Conservation (phyloP, 1,140 invertebrate species). For the Dolichoris vasculosae region DNA sequence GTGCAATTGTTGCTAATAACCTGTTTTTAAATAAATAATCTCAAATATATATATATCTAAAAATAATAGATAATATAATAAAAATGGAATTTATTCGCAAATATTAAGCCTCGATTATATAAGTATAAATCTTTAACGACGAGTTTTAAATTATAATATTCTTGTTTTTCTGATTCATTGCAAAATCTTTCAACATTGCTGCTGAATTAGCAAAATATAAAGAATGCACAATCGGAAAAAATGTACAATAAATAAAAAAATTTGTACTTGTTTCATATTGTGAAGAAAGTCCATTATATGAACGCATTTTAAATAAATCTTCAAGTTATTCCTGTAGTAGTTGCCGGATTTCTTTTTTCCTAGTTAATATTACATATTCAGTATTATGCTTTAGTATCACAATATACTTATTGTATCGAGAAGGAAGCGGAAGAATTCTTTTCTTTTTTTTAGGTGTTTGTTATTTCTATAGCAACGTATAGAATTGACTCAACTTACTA, state of each 20-base stretch:
- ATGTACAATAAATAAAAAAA: neutral
- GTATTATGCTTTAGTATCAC: neutral
- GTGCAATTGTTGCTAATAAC: too few relatives aligned
- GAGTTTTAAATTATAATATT: neutral
- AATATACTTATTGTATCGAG: slow-evolving; percentile 29
- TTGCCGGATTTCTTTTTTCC: slow-evolving; percentile 13
- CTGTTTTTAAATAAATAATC: too few relatives aligned
- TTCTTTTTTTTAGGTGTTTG: slow-evolving; percentile 11
- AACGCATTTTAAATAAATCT: neutral
- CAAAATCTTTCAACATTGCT: neutral
- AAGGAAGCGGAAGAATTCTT: slow-evolving; percentile 12
- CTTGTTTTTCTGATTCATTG: neutral
- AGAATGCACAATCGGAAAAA: neutral
- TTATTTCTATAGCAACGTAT: slow-evolving; percentile 40
- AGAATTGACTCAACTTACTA: neutral
- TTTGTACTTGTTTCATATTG: neutral
- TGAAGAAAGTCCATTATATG: neutral
- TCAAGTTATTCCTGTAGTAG: neutral
- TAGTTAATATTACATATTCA: slow-evolving; percentile 6
- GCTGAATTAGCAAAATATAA: neutral
- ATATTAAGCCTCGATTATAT: too few relatives aligned
- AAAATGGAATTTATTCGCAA: too few relatives aligned
- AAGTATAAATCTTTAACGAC: neutral
- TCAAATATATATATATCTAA: too few relatives aligned
- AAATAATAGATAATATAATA: too few relatives aligned